These are phyloP conservation scores for Clivina fossor DNA, from an alignment of 2,888 invertebrate genomes.

Conservation along the genomic window DNA sequence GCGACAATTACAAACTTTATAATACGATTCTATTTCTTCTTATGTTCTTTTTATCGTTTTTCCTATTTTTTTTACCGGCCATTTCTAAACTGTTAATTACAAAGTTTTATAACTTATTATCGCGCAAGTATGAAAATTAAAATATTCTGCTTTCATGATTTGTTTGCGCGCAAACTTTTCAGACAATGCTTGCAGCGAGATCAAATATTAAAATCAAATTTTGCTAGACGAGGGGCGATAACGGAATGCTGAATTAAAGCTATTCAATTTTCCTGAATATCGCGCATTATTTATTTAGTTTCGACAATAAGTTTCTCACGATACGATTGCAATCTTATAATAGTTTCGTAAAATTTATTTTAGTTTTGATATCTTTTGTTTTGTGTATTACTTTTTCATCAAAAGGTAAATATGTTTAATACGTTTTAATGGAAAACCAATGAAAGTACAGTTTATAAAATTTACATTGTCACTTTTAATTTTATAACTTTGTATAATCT, in stretches of 20 bases:
- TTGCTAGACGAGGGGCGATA: background rate
- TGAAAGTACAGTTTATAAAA: too few species aligned
- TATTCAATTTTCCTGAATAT: constrained; percentile 3
- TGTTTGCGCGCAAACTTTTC: constrained; percentile 19
- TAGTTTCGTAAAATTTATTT: too few species aligned
- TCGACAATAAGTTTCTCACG: too few species aligned
- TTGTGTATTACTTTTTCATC: too few species aligned
- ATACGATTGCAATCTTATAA: too few species aligned
- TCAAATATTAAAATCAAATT: constrained; percentile 26
- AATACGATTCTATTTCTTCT: constrained; percentile 5
- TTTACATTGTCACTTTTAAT: too few species aligned
- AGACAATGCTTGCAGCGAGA: constrained; percentile 17
- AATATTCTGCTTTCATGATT: constrained; percentile 24
- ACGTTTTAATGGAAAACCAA: too few species aligned
- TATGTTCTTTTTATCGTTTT: constrained; percentile 11
- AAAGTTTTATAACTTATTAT: constrained; percentile 23
- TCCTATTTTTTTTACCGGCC: constrained; percentile 16
- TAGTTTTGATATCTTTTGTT: too few species aligned
- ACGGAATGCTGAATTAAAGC: constrained; percentile 14
- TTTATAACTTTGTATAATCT: too few species aligned
- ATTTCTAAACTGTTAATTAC: constrained; percentile 21
- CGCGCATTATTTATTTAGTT: constrained; percentile 17
- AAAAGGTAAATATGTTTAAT: too few species aligned
- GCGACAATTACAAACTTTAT: constrained; percentile 2
- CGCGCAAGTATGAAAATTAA: constrained; percentile 18